phyloP scores from a whole-genome alignment of 2,888 invertebrate species.

The Aspidiotus rigidus region DNA sequence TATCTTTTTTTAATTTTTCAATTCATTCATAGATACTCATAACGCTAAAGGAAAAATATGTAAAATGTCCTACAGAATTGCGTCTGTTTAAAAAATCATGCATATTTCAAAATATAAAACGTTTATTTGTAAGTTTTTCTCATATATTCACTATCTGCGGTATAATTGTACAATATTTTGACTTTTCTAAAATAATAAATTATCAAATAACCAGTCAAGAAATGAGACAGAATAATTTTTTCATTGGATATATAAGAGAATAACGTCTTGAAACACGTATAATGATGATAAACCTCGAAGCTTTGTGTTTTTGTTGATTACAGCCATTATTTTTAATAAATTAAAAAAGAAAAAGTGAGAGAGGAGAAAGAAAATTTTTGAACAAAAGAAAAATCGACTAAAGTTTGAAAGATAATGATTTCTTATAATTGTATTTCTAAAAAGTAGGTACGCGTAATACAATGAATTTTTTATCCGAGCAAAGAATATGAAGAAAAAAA shows the following conservation, averaged over 20 bases:
- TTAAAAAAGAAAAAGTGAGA: constrained; percentile 12
- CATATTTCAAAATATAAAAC: too few relatives aligned
- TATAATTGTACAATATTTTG: neutral
- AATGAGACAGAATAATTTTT: constrained; percentile 16
- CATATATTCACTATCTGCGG: constrained; percentile 9
- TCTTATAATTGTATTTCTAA: constrained; percentile 11
- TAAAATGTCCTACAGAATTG: constrained; percentile 22
- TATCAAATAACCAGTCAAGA: constrained; percentile 30
- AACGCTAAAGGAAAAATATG: constrained; percentile 21
- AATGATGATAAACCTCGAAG: constrained; percentile 3
- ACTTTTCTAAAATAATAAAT: neutral
- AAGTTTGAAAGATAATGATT: constrained; percentile 8
- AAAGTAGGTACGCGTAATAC: constrained; percentile 11
- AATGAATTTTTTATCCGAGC: neutral
- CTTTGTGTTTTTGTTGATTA: constrained; percentile 26
- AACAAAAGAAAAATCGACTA: constrained; percentile 21
- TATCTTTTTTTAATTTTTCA: constrained; percentile 4
- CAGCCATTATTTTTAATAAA: constrained; percentile 20
- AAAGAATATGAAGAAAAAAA: neutral
- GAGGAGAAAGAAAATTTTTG: constrained; percentile 1
- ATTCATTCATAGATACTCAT: constrained; percentile 3
- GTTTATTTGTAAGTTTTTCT: constrained; percentile 6
- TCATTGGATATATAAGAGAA: constrained; percentile 19
- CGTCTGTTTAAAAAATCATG: constrained; percentile 15
- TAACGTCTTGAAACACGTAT: too few relatives aligned